Base-by-base conservation (phyloP, 2,888 invertebrate genomes). In the Odontothrips loti region DNA sequence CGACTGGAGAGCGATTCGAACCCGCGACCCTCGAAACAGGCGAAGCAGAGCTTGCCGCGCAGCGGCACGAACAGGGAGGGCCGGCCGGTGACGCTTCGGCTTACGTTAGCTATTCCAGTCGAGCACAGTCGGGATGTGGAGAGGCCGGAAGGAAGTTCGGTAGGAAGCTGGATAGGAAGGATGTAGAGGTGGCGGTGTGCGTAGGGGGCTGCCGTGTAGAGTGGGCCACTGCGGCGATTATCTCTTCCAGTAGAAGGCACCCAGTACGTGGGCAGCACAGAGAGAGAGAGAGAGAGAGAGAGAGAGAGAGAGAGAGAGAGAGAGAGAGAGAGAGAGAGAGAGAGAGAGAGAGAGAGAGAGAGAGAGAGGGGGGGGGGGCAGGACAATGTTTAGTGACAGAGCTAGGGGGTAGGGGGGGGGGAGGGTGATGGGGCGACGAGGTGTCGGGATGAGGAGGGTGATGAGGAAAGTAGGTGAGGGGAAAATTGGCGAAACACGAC, bases 231-330 rank as follows among this genome's bases (percentile, higher is more conserved):
- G 23, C n/a, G 20, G 68, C 23, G 68, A 68, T 75, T 75, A 75
- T 75, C 68, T 75, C 68, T 75, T 75, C 68, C 68, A 75, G 23
- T 75, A 27, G 68, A 27, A 15, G 58, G 58, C 58, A 43, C 34
- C 34, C 34, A 6, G 34, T 43, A 43, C 34, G 34, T 6, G 34
- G 34, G 34, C 3, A 43, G 51, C 58, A 15, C 15, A 20, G 58
- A 17, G 58, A 20, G 51, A 20, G 12, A 20, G 51, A 20, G 51
- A 20, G 51, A 17, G 51, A 20, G 51, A 20, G 51, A 17, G 51
- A 17, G 51, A 43, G 51, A 12, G 51, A 51, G 51, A 12, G 51
- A 51, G 51, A 20, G 51, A 20, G 20, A 20, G 51, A 20, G 51
- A 20, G 51, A 12, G 51, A 20, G 15, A 20, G 51, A 20, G 51